Evolutionary conservation across 2,797 vertebrate genomes (phyloP).

Genomic region (Benthosema pterotum): DNA sequence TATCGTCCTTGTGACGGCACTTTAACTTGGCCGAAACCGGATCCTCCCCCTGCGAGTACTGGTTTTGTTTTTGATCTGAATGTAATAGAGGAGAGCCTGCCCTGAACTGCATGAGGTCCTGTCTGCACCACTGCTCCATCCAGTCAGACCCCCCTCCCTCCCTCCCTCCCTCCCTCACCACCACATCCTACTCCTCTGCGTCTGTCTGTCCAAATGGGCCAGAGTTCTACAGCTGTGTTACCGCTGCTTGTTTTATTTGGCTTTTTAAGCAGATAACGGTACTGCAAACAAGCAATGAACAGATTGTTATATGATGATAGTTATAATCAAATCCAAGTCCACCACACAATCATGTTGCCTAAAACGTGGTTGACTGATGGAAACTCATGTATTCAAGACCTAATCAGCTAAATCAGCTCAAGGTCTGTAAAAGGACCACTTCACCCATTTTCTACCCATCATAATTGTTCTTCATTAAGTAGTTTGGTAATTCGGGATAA

Average conservation of each 20-base stretch:
- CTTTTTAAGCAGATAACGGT: conserved; percentile 2
- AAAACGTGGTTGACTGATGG: not conserved
- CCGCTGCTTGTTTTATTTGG: not conserved
- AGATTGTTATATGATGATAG: not conserved
- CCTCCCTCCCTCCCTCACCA: not conserved
- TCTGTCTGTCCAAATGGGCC: not conserved
- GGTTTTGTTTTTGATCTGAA: not conserved
- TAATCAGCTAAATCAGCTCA: no score
- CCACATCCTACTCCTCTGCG: not conserved
- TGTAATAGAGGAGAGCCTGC: not conserved
- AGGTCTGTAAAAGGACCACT: no score
- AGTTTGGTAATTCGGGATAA: no score
- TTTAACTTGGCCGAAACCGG: conserved; percentile 18
- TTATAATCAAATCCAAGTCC: not conserved
- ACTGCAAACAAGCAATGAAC: not conserved
- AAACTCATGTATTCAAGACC: not conserved
- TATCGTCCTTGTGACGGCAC: conserved; percentile 20
- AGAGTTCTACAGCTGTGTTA: not conserved
- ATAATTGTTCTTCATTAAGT: no score
- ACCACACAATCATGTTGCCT: not conserved
- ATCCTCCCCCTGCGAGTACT: not conserved
- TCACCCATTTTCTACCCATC: no score
- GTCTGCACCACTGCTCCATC: not conserved
- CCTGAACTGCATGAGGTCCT: conserved; percentile 1
- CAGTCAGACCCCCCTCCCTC: not conserved